These are phyloP conservation scores for Lasioglossum figueresi DNA, from an alignment of 2,888 invertebrate species.

Conservation along the genomic window DNA sequence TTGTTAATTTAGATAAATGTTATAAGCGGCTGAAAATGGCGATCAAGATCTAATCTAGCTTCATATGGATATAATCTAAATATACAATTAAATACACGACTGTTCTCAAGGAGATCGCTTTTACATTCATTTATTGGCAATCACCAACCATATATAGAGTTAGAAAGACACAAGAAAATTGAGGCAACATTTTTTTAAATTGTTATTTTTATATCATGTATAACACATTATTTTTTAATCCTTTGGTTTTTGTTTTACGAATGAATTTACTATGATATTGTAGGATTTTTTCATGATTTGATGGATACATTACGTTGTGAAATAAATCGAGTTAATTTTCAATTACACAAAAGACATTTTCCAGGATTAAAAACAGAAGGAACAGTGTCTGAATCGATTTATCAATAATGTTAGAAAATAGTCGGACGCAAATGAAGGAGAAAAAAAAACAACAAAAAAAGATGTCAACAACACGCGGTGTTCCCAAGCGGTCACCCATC, in stretches of 20 bases:
- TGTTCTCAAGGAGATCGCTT: not conserved
- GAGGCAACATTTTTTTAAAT: not conserved
- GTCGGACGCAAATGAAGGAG: too few relatives aligned
- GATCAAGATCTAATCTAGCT: not conserved
- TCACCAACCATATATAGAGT: not conserved
- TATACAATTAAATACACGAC: not conserved
- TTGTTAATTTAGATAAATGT: not conserved
- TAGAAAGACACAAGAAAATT: not conserved
- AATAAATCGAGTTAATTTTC: not conserved
- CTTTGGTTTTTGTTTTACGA: not conserved
- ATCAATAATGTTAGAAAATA: not conserved
- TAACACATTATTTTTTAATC: not conserved
- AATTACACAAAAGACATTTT: not conserved
- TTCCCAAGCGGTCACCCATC: not conserved
- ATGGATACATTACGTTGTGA: not conserved
- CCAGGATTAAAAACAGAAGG: not conserved
- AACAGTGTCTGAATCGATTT: not conserved
- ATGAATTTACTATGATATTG: not conserved
- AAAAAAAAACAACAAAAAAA: not conserved
- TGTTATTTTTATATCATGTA: not conserved
- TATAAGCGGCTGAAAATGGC: not conserved
- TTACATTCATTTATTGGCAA: not conserved
- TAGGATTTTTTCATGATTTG: not conserved
- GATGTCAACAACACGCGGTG: conserved; percentile 15
- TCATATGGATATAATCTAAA: not conserved